Evolutionary conservation across 2,797 vertebrate genomes (phyloP), one percentile per base, ranked within the genome.

Genomic region (Enteromius paludinosus): DNA sequence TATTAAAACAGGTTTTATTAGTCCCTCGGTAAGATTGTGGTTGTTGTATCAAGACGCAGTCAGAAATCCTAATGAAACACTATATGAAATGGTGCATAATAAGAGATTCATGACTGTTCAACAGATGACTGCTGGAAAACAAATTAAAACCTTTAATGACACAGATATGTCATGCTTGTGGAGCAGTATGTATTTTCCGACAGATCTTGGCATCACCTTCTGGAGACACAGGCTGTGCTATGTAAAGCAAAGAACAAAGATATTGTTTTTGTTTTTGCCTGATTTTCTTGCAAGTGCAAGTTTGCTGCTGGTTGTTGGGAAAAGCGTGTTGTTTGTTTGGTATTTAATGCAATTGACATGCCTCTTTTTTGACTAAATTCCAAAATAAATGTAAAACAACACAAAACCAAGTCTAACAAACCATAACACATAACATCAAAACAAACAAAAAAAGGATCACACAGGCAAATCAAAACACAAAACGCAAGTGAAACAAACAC

Each of bases 81-180:
- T 84, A 72, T 81, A 82, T 74, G 84, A 83, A 65, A 70, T 62
- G 80, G 78, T 65, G 20, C 62, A 69, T 85, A 75, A 33, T 38
- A 79, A 78, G n/a, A 69, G 73, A 75, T 59, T 65, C 72, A 43
- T 78, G 30, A 87, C 25, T 70, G 47, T 78, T 87, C 79, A 71
- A 78, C 82, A 84, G 52, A 81, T 81, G 79, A 84, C 84, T 35
- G 14, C 54, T 78, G 30, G 81, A 86, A 87, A 85, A 43, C 56
- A 33, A 74, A 84, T 87, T 79, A 78, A 61, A 79, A 52, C 6
- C 68, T 81, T 76, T 84, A 61, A 47, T 38, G 62, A 68, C 71
- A 41, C 25, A 47, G 43, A 77, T 79, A 69, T 47, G 70, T 64
- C 73, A 84, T 28, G 33, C 70, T 41, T 79, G 73, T 20, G 18